These are phyloP conservation scores for Cheilosia soror DNA, from an alignment of 2,888 invertebrate genomes.

Conservation along the genomic window DNA sequence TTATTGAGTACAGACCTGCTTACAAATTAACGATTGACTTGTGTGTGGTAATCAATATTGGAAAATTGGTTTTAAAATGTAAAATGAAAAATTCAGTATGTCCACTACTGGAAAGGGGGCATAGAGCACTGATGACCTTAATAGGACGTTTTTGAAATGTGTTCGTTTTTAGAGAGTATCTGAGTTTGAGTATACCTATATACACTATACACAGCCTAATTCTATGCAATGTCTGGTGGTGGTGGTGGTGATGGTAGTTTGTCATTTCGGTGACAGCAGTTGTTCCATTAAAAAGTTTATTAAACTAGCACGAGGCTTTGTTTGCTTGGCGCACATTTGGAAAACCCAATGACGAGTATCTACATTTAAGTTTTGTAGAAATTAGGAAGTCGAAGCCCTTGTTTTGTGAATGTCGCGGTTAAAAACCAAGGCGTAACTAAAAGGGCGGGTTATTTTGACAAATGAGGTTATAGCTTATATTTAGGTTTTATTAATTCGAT, in stretches of 20 bases:
- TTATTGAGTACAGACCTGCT: background rate
- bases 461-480: no score
- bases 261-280: background rate
- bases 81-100: background rate
- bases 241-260: no score
- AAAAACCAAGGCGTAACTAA: no score
- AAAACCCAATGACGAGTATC: background rate
- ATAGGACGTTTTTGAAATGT: background rate
- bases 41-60: conserved; percentile 19
- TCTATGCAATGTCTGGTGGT: background rate
- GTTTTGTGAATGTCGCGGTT: no score
- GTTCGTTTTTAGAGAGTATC: background rate
- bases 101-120: background rate
- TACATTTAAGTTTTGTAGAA: background rate
- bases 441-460: no score
- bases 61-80: conserved; percentile 5
- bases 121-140: background rate
- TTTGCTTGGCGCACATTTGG: background rate
- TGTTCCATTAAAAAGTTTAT: conserved; percentile 24
- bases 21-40: background rate
- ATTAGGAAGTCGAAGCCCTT: no score
- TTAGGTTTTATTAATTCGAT: no score
- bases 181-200: background rate
- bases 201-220: no score
- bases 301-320: background rate